Evolutionary conservation across 2,797 vertebrate species (phyloP).

Genomic region (Enteromius mattozi): DNA sequence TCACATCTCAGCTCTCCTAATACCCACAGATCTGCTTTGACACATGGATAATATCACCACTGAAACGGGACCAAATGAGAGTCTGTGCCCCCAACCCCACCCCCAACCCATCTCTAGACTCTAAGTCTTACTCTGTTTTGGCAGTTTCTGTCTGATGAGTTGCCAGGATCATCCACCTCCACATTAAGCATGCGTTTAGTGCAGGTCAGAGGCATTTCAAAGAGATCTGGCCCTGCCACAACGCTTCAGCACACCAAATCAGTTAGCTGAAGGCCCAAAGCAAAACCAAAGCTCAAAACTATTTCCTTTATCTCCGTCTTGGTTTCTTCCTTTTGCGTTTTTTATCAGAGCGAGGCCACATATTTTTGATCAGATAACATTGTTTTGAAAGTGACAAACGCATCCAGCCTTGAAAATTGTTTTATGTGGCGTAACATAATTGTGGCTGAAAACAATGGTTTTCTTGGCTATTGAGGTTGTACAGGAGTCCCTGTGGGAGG

Average conservation of each 20-base stretch:
- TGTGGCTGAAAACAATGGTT: slow-evolving; percentile 54
- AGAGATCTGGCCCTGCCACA: slow-evolving; percentile 18
- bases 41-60: slow-evolving; percentile 56
- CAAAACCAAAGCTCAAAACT: slow-evolving; percentile 25
- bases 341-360: slow-evolving; percentile 30
- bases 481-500: slow-evolving; percentile 1
- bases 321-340: slow-evolving; percentile 28
- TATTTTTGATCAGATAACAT: slow-evolving; percentile 56
- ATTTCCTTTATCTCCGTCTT: slow-evolving; percentile 43
- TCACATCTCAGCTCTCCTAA: slow-evolving; percentile 49
- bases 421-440: slow-evolving; percentile 44
- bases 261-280: slow-evolving; percentile 24
- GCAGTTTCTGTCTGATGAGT: slow-evolving; percentile 48
- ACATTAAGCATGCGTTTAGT: slow-evolving; percentile 44
- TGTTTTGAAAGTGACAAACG: slow-evolving; percentile 56
- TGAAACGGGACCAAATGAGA: slow-evolving; percentile 44
- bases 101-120: slow-evolving; percentile 30
- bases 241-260: slow-evolving; percentile 38
- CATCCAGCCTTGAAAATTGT: slow-evolving; percentile 54
- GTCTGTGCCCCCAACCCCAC: neutral
- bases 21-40: slow-evolving; percentile 49
- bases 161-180: slow-evolving; percentile 39
- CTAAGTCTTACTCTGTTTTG: slow-evolving; percentile 19
- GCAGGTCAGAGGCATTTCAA: slow-evolving; percentile 32
- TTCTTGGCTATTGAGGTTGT: slow-evolving; percentile 28